These are phyloP conservation scores for Tretioscincus oriximinensis DNA, from an alignment of 2,113 vertebrate genomes.

Conservation along the genomic window DNA sequence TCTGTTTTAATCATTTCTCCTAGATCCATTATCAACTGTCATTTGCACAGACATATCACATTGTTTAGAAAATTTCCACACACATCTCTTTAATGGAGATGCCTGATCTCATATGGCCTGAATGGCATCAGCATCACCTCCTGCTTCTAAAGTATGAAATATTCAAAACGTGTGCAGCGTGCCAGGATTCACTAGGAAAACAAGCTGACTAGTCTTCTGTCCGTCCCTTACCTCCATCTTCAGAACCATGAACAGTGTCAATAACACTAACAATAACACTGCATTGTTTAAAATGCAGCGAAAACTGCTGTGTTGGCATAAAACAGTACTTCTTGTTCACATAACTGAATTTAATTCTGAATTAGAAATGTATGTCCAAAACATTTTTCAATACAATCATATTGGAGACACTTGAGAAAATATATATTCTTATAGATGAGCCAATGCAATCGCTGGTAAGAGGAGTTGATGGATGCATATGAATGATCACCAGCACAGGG, in stretches of 20 bases:
- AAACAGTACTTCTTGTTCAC: constrained; percentile 39
- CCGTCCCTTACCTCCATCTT: neutral
- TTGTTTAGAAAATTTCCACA: constrained; percentile 41
- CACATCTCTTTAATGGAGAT: neutral
- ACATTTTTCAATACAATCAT: constrained; percentile 31
- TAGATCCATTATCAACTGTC: constrained; percentile 49
- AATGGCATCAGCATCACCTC: constrained; percentile 32
- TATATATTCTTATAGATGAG: constrained; percentile 32
- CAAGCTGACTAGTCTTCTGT: neutral
- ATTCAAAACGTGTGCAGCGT: constrained; percentile 52
- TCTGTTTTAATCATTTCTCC: constrained; percentile 54
- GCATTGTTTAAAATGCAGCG: constrained; percentile 18
- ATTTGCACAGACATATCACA: constrained; percentile 37
- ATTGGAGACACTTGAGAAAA: constrained; percentile 12
- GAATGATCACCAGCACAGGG: constrained; percentile 36
- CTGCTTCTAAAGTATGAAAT: neutral
- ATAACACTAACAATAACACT: too few relatives aligned
- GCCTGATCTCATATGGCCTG: neutral
- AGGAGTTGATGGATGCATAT: constrained; percentile 11
- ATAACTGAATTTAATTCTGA: neutral
- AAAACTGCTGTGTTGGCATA: constrained; percentile 21
- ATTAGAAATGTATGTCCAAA: constrained; percentile 19
- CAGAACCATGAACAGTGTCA: constrained; percentile 6
- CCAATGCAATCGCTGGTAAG: neutral
- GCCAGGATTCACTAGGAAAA: constrained; percentile 29